phyloP scores from a whole-genome alignment of 2,888 invertebrate genomes.

The Bombyx huttoni region DNA sequence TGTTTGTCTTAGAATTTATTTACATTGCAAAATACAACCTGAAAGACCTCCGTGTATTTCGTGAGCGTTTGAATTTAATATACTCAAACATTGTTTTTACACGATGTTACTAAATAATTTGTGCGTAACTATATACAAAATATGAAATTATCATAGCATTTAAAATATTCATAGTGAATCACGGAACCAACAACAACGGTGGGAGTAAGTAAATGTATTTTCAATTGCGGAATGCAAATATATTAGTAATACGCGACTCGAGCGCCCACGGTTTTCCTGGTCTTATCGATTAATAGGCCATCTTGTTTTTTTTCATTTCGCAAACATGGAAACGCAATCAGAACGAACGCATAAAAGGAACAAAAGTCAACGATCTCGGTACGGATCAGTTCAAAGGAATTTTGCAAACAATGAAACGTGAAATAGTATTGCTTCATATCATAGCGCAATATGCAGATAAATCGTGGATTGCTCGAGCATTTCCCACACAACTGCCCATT shows the following conservation, averaged over 20 bases:
- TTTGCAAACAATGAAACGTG: conserved; percentile 15
- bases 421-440: conserved; percentile 29
- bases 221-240: conserved; percentile 39
- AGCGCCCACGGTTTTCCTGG: conserved; percentile 29
- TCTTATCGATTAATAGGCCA: conserved; percentile 25
- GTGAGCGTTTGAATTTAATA: too few species aligned
- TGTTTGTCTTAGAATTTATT: conserved; percentile 9
- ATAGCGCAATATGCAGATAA: conserved; percentile 33
- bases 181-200: conserved; percentile 13
- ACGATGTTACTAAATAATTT: too few species aligned
- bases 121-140: too few species aligned
- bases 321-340: conserved; percentile 36
- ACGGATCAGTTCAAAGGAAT: background rate
- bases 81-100: too few species aligned
- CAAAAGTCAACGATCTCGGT: conserved; percentile 21
- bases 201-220: conserved; percentile 33
- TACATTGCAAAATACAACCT: background rate
- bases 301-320: conserved; percentile 24
- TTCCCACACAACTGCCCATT: conserved; percentile 39
- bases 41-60: background rate
- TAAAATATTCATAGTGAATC: conserved; percentile 1
- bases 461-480: conserved; percentile 21
- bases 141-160: too few species aligned
- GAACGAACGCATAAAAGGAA: conserved; percentile 13
- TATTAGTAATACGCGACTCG: conserved; percentile 22